phyloP scores from a whole-genome alignment of 2,797 vertebrate species.

The Choloepus didactylus region DNA sequence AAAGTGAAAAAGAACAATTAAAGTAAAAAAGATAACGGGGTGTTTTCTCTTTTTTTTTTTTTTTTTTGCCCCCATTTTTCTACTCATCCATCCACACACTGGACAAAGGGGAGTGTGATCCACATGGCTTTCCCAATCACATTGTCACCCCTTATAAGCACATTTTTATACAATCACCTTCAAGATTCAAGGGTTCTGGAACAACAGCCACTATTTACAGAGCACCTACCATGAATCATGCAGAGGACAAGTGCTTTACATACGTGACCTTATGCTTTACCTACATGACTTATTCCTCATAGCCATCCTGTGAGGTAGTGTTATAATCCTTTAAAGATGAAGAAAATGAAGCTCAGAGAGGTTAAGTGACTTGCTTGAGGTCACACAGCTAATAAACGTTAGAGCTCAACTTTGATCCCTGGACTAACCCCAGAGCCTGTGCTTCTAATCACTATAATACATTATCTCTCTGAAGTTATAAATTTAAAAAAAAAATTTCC shows the following conservation, averaged over 20 bases:
- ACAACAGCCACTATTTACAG: background rate
- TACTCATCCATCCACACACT: too few species aligned
- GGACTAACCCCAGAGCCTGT: background rate
- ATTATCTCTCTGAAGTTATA: background rate
- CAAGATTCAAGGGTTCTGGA: too few species aligned
- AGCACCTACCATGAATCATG: background rate
- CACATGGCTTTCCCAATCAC: too few species aligned
- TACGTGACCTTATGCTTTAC: background rate
- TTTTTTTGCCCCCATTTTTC: too few species aligned
- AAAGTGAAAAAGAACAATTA: too few species aligned
- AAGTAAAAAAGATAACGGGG: too few species aligned
- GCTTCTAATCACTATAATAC: background rate
- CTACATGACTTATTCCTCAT: background rate
- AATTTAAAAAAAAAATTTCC: background rate
- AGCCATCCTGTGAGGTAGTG: background rate
- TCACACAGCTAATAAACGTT: constrained; percentile 5
- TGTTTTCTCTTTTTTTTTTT: too few species aligned
- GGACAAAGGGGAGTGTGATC: too few species aligned
- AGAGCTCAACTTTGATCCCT: background rate
- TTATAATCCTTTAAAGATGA: background rate
- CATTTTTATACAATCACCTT: too few species aligned
- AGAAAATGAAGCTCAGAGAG: background rate
- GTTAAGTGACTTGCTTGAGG: background rate
- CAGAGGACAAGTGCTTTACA: background rate
- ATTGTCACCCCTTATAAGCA: too few species aligned